Base-by-base conservation (phyloP, 2,113 vertebrate species). In the Sclerurus mexicanus region DNA sequence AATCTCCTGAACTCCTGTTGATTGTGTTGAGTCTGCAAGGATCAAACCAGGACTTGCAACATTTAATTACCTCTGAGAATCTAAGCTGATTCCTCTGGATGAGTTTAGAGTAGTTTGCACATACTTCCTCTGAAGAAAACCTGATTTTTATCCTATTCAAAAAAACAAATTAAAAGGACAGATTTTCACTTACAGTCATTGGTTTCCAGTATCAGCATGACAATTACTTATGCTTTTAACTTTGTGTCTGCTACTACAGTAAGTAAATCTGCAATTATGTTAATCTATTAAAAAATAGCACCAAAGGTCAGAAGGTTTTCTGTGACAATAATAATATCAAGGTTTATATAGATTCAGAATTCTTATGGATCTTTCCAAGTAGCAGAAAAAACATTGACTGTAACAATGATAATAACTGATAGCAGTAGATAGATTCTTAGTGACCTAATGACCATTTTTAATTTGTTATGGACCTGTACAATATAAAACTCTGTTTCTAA, bases 321-420 rank as follows among this genome's bases (percentile, higher is more conserved):
- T 10, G 27, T 82, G 9, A 56, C 28, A 89, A 21, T 14, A 27
- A 22, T 21, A 66, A 50, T 66, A 59, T 12, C 40, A 53, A 81
- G 50, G 5, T 64, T 62, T 78, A 8, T 20, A n/a, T 31, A 52
- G 13, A 28, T 71, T 59, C 60, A 64, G 33, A 75, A 53, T 71
- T 62, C n/a, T 64, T 44, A 42, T 50, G 22, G 12, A 37, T 72
- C 9, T 67, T 68, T 73, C 37, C 27, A 84, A 73, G 27, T 14
- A 49, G 28, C 16, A 62, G 20, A 50, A 74, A 88, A 90, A 88
- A 3, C 4, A 47, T 44, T 39, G 17, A 50, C 20, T 82, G 96
- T 88, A 96, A 95, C 92, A 96, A 87, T 85, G 87, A 73, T 39
- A 96, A 75, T 78, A 96, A 64, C 52, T 53, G 33, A 85, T 89